Base-by-base conservation (phyloP, 1,140 invertebrate genomes). In the Aradophagus sp. region DNA sequence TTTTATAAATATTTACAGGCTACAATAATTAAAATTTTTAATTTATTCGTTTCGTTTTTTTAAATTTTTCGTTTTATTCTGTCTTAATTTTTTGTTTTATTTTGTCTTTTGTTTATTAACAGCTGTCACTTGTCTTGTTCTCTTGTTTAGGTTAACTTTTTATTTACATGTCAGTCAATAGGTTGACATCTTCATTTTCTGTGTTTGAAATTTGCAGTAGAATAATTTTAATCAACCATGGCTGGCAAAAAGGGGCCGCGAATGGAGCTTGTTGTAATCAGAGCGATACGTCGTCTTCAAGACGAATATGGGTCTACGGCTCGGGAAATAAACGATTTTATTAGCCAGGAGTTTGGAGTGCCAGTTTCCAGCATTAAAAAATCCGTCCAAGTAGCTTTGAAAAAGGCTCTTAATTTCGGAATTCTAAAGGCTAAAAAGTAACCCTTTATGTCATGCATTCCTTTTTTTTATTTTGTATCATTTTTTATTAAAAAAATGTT, bases 311-410 rank as follows among this genome's bases (percentile, higher is more conserved):
- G 83, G n/a, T 84, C 83, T 2, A 83, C 81, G 5, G 50, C 74
- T 4, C 62, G 63, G 5, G 80, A 86, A 53, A 86, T 86, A 29
- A 80, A 76, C 23, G 80, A 78, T 29, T 85, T 79, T 26, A 79
- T 86, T 14, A 75, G 74, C 6, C 69, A 80, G 6, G 76, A 83
- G 39, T 84, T 82, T 44, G 62, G 81, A 8, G 39, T 83, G 10
- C 77, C 78, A 0, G 48, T 17, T 0, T 14, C 67, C 0, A 71
- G 74, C 6, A 72, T 81, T 0, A 75, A 62, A 11, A 74, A 71
- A 32, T 77, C 81, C 10, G 78, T 84, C 1, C 74, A 79, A 5
- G 11, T 82, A 1, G 80, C 82, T 1, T 65, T 86, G 2, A 65
- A 53, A n/a, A 75, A 79, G 5, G 84, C 77, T 0, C 16, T 83